Percentiles rank a stretch among this genome's conserved stretches.
Conservation (phyloP, 2,888 invertebrate genomes). For the Dichetophora obliterata region DNA sequence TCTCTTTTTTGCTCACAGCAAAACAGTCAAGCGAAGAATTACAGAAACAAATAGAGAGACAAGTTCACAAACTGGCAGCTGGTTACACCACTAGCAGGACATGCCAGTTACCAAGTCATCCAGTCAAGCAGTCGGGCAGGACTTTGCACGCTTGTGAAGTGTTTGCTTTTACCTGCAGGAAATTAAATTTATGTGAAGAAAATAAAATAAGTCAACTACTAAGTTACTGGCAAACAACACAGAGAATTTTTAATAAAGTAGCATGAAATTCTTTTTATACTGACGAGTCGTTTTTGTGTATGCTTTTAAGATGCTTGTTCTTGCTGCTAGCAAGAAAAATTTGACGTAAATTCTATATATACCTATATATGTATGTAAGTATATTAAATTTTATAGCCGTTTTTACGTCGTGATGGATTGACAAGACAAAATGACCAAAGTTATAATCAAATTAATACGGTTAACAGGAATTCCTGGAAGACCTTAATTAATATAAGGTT, state of each 20-base stretch:
- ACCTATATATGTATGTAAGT: too few species aligned
- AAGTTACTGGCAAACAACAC: not conserved
- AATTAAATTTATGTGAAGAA: conserved; percentile 20
- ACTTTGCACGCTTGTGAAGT: not conserved
- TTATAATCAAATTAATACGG: too few species aligned
- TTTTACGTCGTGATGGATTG: too few species aligned
- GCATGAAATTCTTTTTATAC: not conserved
- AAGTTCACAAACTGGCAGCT: not conserved
- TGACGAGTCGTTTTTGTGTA: not conserved
- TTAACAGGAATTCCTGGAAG: too few species aligned
- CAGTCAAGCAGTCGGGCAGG: not conserved
- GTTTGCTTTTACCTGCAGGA: conserved; percentile 11
- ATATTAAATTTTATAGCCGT: too few species aligned
- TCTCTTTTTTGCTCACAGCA: not conserved
- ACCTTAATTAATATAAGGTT: too few species aligned
- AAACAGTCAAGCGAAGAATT: not conserved
- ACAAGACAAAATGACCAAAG: too few species aligned
- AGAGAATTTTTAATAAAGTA: not conserved
- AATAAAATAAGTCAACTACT: not conserved
- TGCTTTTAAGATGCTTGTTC: too few species aligned
- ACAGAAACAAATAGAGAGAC: not conserved
- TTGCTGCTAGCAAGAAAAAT: too few species aligned
- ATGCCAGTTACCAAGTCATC: not conserved
- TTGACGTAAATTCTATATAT: too few species aligned
- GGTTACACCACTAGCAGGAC: not conserved